Evolutionary conservation across 35 echinoderm and acorn worm genomes (phyloP).

Genomic region (Lytechinus pictus): DNA sequence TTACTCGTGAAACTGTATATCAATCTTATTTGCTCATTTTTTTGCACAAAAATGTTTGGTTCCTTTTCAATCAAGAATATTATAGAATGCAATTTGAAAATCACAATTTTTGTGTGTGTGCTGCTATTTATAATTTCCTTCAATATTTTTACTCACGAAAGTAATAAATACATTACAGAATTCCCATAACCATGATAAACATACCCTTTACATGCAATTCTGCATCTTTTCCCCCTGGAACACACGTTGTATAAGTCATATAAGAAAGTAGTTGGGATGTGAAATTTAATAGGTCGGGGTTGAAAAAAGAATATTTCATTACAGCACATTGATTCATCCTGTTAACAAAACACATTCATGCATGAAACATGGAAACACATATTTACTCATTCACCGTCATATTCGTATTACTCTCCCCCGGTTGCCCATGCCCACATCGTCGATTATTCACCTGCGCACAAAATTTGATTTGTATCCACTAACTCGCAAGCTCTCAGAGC

Average conservation of each 20-base stretch:
- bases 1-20: background rate
- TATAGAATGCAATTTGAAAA: too few species aligned
- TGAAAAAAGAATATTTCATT: background rate
- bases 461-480: slow-evolving; percentile 50
- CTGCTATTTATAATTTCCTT: too few species aligned
- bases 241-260: too few species aligned
- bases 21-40: background rate
- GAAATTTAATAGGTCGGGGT: background rate
- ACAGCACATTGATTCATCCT: background rate
- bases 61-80: too few species aligned
- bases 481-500: slow-evolving; percentile 16
- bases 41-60: too few species aligned
- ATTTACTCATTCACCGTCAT: background rate
- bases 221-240: too few species aligned
- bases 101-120: too few species aligned
- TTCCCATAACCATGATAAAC: too few species aligned
- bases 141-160: too few species aligned
- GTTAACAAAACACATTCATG: slow-evolving; percentile 3
- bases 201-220: too few species aligned
- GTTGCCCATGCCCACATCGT: background rate
- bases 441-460: slow-evolving; percentile 32
- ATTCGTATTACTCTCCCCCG: background rate
- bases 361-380: background rate
- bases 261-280: background rate
- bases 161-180: too few species aligned